Percentiles rank a stretch among this genome's conserved stretches.
phyloP scores from a whole-genome alignment of 1,140 invertebrate genomes.

The Kradibia gibbosae region DNA sequence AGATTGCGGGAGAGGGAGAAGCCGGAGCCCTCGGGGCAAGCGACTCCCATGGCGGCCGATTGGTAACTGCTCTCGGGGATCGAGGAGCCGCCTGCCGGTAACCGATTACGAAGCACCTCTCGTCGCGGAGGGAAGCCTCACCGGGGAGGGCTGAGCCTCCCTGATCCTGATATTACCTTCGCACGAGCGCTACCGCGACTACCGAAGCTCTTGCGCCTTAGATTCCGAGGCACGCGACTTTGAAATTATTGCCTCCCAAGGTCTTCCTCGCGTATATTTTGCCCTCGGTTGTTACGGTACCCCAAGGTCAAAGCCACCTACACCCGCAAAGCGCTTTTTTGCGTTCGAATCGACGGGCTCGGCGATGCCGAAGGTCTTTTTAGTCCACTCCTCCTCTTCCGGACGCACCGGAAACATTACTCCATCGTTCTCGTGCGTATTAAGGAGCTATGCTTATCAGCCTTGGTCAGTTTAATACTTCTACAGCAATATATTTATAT shows the following conservation, averaged over 20 bases:
- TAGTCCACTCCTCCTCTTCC: too few relatives aligned
- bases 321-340: neutral
- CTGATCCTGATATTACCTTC: constrained; percentile 27
- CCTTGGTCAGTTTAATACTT: too few relatives aligned
- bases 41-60: constrained; percentile 20
- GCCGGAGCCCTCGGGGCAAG: constrained; percentile 29
- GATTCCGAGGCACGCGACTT: neutral
- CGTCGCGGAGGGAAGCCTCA: neutral
- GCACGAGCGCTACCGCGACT: neutral
- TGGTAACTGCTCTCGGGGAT: neutral
- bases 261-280: neutral
- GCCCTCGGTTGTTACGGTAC: constrained; percentile 5
- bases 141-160: neutral
- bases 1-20: constrained; percentile 31
- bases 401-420: too few relatives aligned
- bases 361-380: neutral
- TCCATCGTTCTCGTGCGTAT: too few relatives aligned
- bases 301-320: neutral
- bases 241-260: neutral
- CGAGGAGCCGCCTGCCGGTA: too few relatives aligned
- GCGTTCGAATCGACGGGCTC: too few relatives aligned
- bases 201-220: neutral
- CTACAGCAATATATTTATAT: too few relatives aligned
- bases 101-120: constrained; percentile 34
- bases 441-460: too few relatives aligned